Base-by-base conservation (phyloP, 2,797 vertebrate genomes). In the Chelon auratus region DNA sequence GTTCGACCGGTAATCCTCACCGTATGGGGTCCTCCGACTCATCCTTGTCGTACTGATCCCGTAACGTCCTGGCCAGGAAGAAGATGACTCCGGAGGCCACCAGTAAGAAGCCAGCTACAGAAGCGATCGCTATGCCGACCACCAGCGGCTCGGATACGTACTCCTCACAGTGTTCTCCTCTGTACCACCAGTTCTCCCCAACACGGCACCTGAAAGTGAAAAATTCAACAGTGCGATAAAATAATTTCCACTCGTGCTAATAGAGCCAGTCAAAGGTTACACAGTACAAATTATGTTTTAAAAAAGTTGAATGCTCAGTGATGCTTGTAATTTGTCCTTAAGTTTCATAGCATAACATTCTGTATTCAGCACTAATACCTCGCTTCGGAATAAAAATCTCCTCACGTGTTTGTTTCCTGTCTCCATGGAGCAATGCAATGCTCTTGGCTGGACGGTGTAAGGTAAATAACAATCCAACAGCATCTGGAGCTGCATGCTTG, bases 151-250 rank as follows among this genome's bases (percentile, higher is more conserved):
- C 97, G 0, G 97, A 99, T 5, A 99, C 96, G 0, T 97, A 97
- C 72, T 99, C 98, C 85, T 99, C 97, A 60, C 98, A 99, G 84
- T 96, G 97, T 66, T 99, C 96, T 5, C 98, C 97, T 84, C 96
- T 90, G 89, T 98, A 98, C 97, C 98, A 99, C 98, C 98, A 99
- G 89, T 99, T 99, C 86, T 98, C 96, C 67, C 97, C 98, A 0
- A 98, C 97, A 3, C 96, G 97, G 83, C 98, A 98, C 85, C 98
- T 99, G 75, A 66, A 15, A 13, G 56, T 9, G n/a, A 73, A 6
- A 0, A 0, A 57, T 10, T 71, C 26, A 70, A 57, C 36, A 42
- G n/a, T 5, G 1, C 36, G 0, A 11, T 58, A 4, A 68, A 52
- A 33, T 3, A 0, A 24, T 45, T 53, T 58, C 10, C 3, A 10